These are phyloP conservation scores for Spea bombifrons DNA, from an alignment of 2,113 vertebrate species.

Conservation along the genomic window DNA sequence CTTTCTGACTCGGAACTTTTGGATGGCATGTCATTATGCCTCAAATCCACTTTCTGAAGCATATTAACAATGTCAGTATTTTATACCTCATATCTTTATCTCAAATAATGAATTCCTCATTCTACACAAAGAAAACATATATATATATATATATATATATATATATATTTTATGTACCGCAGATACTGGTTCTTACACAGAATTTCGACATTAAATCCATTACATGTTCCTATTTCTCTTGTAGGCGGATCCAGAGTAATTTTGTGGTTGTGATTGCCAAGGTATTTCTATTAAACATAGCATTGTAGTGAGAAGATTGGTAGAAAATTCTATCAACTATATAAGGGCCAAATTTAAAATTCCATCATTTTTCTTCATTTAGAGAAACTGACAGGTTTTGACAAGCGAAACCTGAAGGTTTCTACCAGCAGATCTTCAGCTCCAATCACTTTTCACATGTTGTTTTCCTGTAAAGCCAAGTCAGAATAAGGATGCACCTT, in stretches of 20 bases:
- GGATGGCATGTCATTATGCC: conserved; percentile 7
- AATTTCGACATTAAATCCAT: background rate
- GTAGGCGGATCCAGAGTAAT: background rate
- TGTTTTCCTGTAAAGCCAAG: background rate
- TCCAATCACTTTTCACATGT: conserved; percentile 1
- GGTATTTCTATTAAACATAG: conserved; percentile 1
- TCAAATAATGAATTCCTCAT: too few relatives aligned
- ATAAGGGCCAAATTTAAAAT: conserved; percentile 3
- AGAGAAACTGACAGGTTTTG: conserved; percentile 10
- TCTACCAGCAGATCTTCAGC: background rate
- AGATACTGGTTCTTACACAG: background rate
- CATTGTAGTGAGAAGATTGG: background rate
- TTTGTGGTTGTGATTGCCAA: background rate
- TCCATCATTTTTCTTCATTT: conserved; percentile 12
- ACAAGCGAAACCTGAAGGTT: background rate
- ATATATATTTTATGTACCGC: too few relatives aligned
- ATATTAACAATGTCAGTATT: too few relatives aligned
- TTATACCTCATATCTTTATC: too few relatives aligned
- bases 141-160: too few relatives aligned
- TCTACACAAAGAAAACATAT: too few relatives aligned
- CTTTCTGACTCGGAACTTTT: background rate
- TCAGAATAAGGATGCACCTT: background rate
- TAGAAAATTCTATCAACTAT: background rate
- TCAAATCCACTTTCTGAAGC: too few relatives aligned
- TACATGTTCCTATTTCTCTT: background rate